Base-by-base conservation (phyloP, 1,140 invertebrate genomes). In the Zaprionus ornatus region DNA sequence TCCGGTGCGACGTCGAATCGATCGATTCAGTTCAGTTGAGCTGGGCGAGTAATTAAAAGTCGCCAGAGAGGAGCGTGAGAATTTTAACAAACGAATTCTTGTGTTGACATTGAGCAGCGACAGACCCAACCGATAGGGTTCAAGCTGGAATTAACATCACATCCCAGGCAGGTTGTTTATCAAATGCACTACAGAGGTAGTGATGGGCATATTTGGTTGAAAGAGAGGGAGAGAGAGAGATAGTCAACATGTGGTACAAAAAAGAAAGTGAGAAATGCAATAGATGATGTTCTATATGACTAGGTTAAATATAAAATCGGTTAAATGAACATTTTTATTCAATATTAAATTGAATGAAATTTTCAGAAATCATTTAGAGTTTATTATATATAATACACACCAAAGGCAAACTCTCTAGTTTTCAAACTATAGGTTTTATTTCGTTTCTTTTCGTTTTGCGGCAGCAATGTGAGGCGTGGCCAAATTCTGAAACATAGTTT, bases 31-130 rank as follows among this genome's bases (percentile, higher is more conserved):
- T 23, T 40, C 37, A n/a, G 15, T 10, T 45, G n/a, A 9, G 32
- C 29, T 60, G 40, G 37, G 19, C 52, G 29, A 52, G 85, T 90
- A 88, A 88, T 88, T 88, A 88, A 88, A 88, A 90, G 85, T 88
- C 85, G 85, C 85, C 74, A 82, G 64, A 70, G 63, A 66, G 72
- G 71, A 85, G 86, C 85, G 85, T 88, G 84, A 88, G 85, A 88
- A 90, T 85, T 85, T 88, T 57, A 75, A 76, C 78, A 85, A 90
- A 85, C 64, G 19, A 50, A 40, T 37, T 57, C 64, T 50, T 54
- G 15, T 42, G 54, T 73, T 55, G 45, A 52, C 56, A 63, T 52
- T 35, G 48, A 54, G 17, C 19, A 4, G 29, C 2, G 21, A 64
- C 29, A 64, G 32, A 48, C 21, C 40, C 60, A 45, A 64, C 75